Evolutionary conservation across 2,797 vertebrate genomes (phyloP), one percentile per base, ranked within the genome.

Genomic region (Hyperoplus immaculatus): DNA sequence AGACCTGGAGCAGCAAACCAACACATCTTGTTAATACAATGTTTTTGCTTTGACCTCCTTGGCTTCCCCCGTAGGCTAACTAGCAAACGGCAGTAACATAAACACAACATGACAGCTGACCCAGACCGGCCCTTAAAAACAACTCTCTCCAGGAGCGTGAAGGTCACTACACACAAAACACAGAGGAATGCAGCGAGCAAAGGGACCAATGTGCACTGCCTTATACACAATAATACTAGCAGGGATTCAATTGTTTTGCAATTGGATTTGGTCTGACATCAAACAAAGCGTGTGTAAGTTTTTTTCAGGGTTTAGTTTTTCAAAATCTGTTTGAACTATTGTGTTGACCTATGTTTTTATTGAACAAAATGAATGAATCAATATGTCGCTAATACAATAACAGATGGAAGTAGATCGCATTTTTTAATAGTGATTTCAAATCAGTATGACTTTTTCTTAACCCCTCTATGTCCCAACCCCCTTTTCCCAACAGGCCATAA

Each of bases 1-100:
- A 98, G 58, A 98, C 95, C 98, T 99, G 91, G 9, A 85, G 42
- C 21, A 65, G 2, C 29, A 70, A 71, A 77, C n/a, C 64, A 43
- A 72, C 18, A 42, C 39, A 11, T 4, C 49, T 49, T 45, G 36
- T 93, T 80, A 90, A 67, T 21, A 29, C 9, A 13, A 38, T 5
- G 16, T 3, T 41, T 72, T 75, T 16, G 8, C 43, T 53, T 66
- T 61, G 11, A 46, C 11, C 21, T 58, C 36, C 45, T 18, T 11
- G 3, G 46, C 42, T 9, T 57, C 60, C 56, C 49, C 4, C 60
- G 58, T 47, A 63, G 21, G 10, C 36, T 39, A 50, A 43, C 59
- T 16, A 15, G 56, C 50, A 39, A 29, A 14, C 68, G n/a, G 38
- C n/a, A 1, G 49, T 60, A 59, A 76, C 45, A 8, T 58, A 79